phyloP scores from a whole-genome alignment of 2,888 invertebrate species.

The Lepidocyrtinus sp. region DNA sequence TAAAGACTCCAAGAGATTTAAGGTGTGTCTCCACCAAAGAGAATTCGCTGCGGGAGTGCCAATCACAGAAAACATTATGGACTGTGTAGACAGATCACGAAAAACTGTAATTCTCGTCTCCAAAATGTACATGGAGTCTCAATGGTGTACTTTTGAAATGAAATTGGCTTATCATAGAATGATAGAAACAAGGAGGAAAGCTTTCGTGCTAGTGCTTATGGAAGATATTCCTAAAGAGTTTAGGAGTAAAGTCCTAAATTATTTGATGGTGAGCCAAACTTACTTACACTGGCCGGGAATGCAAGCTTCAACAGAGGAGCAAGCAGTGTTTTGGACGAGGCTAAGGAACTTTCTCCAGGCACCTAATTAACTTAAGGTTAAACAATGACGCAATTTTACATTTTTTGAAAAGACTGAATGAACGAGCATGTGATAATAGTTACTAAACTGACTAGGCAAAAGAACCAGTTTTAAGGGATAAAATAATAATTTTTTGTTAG shows the following conservation, averaged over 20 bases:
- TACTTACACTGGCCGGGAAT: constrained; percentile 80
- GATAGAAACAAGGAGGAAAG: constrained; percentile 75
- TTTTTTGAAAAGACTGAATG: neutral
- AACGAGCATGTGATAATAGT: neutral
- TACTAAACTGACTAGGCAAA: neutral
- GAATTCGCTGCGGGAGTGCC: constrained; percentile 82
- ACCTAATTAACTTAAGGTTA: constrained; percentile 5
- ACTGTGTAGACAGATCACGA: constrained; percentile 80
- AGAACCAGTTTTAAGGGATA: too few relatives aligned
- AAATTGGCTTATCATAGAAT: constrained; percentile 78
- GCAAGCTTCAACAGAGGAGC: constrained; percentile 65
- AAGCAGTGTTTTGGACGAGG: constrained; percentile 70
- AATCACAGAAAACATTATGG: constrained; percentile 81
- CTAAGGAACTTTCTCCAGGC: constrained; percentile 53
- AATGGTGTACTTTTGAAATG: constrained; percentile 84
- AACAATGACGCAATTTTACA: neutral
- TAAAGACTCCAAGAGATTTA: constrained; percentile 67
- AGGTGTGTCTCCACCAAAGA: constrained; percentile 81
- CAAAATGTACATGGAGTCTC: constrained; percentile 78
- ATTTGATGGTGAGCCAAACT: constrained; percentile 80
- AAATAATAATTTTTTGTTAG: neutral
- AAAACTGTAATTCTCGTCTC: constrained; percentile 79
- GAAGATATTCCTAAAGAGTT: constrained; percentile 78
- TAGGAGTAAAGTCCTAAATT: constrained; percentile 78
- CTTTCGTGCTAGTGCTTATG: constrained; percentile 78